A percentile compares a stretch with the other conserved stretches of the same genome.
Conservation (phyloP, 2,888 invertebrate species). For the Catonia carolina region DNA sequence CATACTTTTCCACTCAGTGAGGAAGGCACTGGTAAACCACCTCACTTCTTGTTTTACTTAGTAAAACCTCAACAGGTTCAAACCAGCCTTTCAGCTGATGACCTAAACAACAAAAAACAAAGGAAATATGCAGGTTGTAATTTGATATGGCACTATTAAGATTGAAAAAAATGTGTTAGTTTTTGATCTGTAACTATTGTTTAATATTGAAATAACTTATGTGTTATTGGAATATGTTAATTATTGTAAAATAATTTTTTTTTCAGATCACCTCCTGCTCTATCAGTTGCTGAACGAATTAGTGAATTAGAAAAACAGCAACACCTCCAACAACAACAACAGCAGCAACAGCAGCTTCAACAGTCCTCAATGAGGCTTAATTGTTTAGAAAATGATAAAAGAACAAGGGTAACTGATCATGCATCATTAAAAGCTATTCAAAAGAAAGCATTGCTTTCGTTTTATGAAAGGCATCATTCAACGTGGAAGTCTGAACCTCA, state of each 20-base stretch:
- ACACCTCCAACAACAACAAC: slow-evolving; percentile 25
- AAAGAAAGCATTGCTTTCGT: slow-evolving; percentile 73
- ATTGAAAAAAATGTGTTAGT: no score
- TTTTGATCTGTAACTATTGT: no score
- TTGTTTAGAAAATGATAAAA: slow-evolving; percentile 61
- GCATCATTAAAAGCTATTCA: slow-evolving; percentile 71
- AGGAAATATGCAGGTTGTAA: no score
- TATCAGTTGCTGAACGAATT: slow-evolving; percentile 60
- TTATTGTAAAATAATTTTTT: slow-evolving; percentile 13
- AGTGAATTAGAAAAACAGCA: slow-evolving; percentile 54
- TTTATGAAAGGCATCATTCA: slow-evolving; percentile 55
- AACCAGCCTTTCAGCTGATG: no score
- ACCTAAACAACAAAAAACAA: no score
- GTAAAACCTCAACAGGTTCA: no score
- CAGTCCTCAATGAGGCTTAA: slow-evolving; percentile 51
- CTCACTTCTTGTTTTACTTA: no score
- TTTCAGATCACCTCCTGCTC: slow-evolving; percentile 44
- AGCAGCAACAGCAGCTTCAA: slow-evolving; percentile 30
- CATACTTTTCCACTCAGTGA: no score
- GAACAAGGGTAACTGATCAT: slow-evolving; percentile 37
- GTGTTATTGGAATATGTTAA: no score
- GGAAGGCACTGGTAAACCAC: no score
- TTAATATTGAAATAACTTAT: no score
- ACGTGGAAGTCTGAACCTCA: slow-evolving; percentile 56
- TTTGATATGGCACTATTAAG: no score